These are phyloP conservation scores for Acrocephalus kingi DNA, from an alignment of 2,113 vertebrate species.

Conservation along the genomic window DNA sequence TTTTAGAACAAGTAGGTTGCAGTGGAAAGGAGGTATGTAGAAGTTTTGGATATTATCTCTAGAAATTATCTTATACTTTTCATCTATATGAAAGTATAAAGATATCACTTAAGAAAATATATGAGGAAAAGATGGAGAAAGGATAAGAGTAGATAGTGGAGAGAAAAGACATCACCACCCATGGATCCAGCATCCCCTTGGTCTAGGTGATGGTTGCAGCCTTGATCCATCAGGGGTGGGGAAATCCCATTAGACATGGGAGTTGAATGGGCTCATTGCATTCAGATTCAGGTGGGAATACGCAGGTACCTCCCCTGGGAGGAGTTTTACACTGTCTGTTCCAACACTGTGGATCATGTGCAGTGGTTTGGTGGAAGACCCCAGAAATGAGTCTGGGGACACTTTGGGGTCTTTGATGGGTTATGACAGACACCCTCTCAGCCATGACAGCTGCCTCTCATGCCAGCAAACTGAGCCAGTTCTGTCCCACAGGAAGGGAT, in stretches of 20 bases:
- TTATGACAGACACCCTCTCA: neutral
- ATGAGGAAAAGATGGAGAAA: neutral
- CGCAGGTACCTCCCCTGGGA: neutral
- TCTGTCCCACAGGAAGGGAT: neutral
- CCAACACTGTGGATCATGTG: neutral
- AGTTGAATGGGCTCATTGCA: neutral
- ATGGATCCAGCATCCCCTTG: neutral
- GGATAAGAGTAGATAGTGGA: neutral
- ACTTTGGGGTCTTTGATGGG: neutral
- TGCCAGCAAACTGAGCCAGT: neutral
- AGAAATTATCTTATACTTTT: neutral
- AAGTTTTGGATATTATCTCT: neutral
- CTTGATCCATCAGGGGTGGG: neutral
- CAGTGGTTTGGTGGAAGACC: neutral
- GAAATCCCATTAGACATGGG: accelerated
- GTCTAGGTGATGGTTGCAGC: neutral
- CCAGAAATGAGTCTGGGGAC: neutral
- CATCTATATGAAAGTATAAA: neutral
- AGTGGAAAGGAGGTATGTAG: neutral
- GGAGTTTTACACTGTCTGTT: neutral
- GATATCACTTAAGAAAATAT: neutral
- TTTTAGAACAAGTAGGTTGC: neutral
- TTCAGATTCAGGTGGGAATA: neutral
- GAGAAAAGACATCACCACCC: neutral
- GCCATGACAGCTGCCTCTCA: neutral